These are phyloP conservation scores for Stictocephala bisonia DNA, from an alignment of 2,888 invertebrate genomes.

Conservation along the genomic window DNA sequence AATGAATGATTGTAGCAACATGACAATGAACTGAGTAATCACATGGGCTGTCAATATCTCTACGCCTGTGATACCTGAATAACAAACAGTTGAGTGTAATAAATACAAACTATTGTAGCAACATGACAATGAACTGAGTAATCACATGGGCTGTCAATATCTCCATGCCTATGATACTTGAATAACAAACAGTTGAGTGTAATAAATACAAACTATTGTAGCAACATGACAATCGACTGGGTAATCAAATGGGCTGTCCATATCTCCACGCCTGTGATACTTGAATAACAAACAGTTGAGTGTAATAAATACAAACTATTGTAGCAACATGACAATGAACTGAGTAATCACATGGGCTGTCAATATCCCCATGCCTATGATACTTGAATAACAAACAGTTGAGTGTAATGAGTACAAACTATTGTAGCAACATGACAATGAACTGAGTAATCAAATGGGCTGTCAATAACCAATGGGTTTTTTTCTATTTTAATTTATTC, in stretches of 20 bases:
- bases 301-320: slow-evolving; percentile 48
- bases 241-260: slow-evolving; percentile 88
- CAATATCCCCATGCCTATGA: slow-evolving; percentile 83
- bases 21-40: slow-evolving; percentile 86
- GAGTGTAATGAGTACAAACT: slow-evolving; percentile 47
- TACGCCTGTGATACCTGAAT: slow-evolving; percentile 73
- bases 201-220: slow-evolving; percentile 48
- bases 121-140: slow-evolving; percentile 89
- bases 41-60: slow-evolving; percentile 92
- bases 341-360: slow-evolving; percentile 90
- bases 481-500: no score
- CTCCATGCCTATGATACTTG: slow-evolving; percentile 78
- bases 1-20: slow-evolving; percentile 83
- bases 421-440: slow-evolving; percentile 85
- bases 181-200: no score
- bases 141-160: slow-evolving; percentile 88
- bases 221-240: slow-evolving; percentile 89
- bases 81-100: no score
- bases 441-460: slow-evolving; percentile 91
- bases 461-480: slow-evolving; percentile 87
- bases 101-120: slow-evolving; percentile 61
- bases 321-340: slow-evolving; percentile 87
- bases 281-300: no score
- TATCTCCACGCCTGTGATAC: slow-evolving; percentile 80
- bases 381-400: no score